Percentiles rank a stretch among this genome's conserved stretches.
Evolutionary conservation across 2,797 vertebrate species (phyloP).

Genomic region (Adelosebastes latens): DNA sequence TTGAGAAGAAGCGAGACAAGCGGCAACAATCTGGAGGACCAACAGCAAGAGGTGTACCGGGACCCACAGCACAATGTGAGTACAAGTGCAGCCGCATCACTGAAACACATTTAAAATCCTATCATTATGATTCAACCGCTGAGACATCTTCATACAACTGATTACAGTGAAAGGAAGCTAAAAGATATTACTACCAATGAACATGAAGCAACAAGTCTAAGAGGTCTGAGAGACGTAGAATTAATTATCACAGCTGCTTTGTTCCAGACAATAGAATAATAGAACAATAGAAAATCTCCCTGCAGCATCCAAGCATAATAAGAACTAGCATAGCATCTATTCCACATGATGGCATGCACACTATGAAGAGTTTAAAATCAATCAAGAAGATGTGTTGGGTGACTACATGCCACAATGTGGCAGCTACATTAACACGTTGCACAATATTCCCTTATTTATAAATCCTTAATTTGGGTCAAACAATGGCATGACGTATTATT

Average conservation of each 20-base stretch:
- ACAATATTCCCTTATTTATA: background rate
- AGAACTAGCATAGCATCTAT: background rate
- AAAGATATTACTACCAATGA: background rate
- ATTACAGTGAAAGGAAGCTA: background rate
- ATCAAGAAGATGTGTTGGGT: background rate
- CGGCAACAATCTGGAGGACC: conserved; percentile 59
- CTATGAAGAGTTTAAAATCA: background rate
- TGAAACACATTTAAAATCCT: background rate
- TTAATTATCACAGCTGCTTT: conserved; percentile 25
- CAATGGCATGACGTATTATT: background rate
- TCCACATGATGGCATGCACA: background rate
- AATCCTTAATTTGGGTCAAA: background rate
- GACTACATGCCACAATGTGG: background rate
- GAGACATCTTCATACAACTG: background rate
- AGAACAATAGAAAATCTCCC: conserved; percentile 25
- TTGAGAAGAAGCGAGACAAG: conserved; percentile 17
- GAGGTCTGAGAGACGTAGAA: background rate
- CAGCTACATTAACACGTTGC: background rate
- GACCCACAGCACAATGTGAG: conserved; percentile 74
- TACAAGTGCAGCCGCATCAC: conserved; percentile 27
- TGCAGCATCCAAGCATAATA: conserved; percentile 15
- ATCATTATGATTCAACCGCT: background rate
- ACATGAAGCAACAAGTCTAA: background rate
- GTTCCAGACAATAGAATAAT: conserved; percentile 36
- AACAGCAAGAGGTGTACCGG: conserved; percentile 60